A percentile compares a stretch with the other conserved stretches of the same genome.
Evolutionary conservation across 2,797 vertebrate genomes (phyloP).

Genomic region (Melanotaenia nigrans): DNA sequence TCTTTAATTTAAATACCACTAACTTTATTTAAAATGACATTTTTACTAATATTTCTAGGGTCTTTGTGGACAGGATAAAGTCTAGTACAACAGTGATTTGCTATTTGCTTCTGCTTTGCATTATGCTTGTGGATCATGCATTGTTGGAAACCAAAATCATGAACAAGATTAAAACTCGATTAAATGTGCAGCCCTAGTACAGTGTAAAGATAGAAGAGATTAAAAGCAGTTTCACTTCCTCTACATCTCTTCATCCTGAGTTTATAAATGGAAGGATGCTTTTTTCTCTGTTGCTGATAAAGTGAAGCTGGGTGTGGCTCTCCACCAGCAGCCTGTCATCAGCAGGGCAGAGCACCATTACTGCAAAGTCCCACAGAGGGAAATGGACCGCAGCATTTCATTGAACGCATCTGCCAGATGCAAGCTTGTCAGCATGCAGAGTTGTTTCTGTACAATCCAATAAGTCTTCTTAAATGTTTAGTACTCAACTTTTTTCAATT

Average conservation of each 20-base stretch:
- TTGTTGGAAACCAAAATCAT: background rate
- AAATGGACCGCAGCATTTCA: conserved; percentile 13
- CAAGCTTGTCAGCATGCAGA: background rate
- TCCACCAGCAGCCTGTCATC: conserved; percentile 40
- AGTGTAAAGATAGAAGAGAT: background rate
- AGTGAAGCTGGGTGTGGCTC: conserved; percentile 48
- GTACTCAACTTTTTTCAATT: background rate
- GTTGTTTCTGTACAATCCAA: background rate
- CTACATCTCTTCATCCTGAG: conserved; percentile 1
- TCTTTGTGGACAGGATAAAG: too few species aligned
- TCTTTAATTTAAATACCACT: too few species aligned
- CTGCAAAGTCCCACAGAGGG: conserved; percentile 7
- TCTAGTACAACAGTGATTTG: too few species aligned
- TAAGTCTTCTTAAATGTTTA: background rate
- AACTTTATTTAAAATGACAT: too few species aligned
- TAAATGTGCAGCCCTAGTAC: too few species aligned
- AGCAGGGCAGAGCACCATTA: conserved; percentile 21
- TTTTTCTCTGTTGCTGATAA: conserved; percentile 13
- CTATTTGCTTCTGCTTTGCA: too few species aligned
- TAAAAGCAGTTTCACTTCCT: conserved; percentile 45
- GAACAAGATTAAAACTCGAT: background rate
- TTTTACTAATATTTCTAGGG: too few species aligned
- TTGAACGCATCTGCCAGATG: conserved; percentile 4
- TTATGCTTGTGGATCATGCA: too few species aligned
- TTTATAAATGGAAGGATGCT: conserved; percentile 26